Conservation (phyloP, 2,888 invertebrate species). For the Halocaridina rubra region DNA sequence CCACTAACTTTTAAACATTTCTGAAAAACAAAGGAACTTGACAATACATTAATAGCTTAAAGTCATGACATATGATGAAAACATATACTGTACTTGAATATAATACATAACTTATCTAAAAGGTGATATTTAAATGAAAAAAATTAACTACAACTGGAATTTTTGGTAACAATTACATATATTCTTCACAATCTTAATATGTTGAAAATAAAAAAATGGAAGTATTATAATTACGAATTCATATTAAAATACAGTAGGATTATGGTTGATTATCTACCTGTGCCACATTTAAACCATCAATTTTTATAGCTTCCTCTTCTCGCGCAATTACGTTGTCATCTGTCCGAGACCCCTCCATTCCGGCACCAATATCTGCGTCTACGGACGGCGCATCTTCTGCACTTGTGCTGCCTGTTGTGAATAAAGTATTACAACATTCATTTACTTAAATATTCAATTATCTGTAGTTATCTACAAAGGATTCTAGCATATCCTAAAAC, state of each 20-base stretch:
- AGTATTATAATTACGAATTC: too few species aligned
- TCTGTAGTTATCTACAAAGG: not conserved
- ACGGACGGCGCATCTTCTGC: slow-evolving; percentile 58
- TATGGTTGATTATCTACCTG: slow-evolving; percentile 67
- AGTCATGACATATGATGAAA: too few species aligned
- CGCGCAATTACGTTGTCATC: slow-evolving; percentile 74
- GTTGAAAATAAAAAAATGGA: too few species aligned
- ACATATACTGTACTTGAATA: too few species aligned
- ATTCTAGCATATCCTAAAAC: not conserved
- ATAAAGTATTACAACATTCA: not conserved
- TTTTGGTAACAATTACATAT: too few species aligned
- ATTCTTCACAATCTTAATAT: too few species aligned
- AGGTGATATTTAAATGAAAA: too few species aligned
- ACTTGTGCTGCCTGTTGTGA: slow-evolving; percentile 18
- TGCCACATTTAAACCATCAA: slow-evolving; percentile 94
- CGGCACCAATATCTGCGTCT: slow-evolving; percentile 70
- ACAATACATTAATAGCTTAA: too few species aligned
- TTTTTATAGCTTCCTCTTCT: slow-evolving; percentile 95
- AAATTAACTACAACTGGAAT: too few species aligned
- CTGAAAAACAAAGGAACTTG: too few species aligned
- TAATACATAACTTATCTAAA: too few species aligned
- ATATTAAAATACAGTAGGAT: not conserved
- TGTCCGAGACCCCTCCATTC: slow-evolving; percentile 70
- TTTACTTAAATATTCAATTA: not conserved
- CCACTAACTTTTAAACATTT: too few species aligned